Conservation (phyloP, 2,113 vertebrate species). For the Antechinus stuartii region DNA sequence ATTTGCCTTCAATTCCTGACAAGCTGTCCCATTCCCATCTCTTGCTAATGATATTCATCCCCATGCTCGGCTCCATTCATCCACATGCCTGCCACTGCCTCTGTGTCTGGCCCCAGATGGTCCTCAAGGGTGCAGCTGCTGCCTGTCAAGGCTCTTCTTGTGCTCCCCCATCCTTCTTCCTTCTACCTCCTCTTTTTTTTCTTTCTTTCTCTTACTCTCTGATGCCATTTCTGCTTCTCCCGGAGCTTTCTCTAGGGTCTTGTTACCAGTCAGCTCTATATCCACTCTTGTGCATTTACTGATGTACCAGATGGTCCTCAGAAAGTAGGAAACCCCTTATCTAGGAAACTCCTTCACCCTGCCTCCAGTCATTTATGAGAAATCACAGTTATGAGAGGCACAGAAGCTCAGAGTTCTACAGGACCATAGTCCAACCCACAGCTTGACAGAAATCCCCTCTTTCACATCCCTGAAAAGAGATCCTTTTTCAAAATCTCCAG, state of each 20-base stretch:
- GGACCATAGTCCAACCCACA: too few species aligned
- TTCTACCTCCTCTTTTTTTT: neutral
- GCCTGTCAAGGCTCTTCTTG: neutral
- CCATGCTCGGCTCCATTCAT: neutral
- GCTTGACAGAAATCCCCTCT: neutral
- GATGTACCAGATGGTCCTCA: neutral
- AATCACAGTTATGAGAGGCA: neutral
- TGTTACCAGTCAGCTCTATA: neutral
- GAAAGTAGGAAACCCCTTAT: neutral
- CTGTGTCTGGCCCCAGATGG: neutral
- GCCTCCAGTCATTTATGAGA: neutral
- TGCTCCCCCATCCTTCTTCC: neutral
- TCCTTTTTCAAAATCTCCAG: neutral
- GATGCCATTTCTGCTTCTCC: neutral
- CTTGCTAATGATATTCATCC: neutral
- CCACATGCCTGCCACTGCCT: neutral
- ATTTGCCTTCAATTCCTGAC: neutral
- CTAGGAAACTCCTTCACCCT: neutral
- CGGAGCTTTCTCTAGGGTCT: neutral
- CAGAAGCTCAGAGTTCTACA: neutral
- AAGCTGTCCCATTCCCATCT: neutral
- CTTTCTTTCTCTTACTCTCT: neutral
- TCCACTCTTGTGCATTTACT: neutral
- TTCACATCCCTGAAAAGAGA: neutral
- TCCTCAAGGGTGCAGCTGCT: neutral